Evolutionary conservation across 2,113 vertebrate genomes (phyloP).

Genomic region (Phylloscopus whistleri): DNA sequence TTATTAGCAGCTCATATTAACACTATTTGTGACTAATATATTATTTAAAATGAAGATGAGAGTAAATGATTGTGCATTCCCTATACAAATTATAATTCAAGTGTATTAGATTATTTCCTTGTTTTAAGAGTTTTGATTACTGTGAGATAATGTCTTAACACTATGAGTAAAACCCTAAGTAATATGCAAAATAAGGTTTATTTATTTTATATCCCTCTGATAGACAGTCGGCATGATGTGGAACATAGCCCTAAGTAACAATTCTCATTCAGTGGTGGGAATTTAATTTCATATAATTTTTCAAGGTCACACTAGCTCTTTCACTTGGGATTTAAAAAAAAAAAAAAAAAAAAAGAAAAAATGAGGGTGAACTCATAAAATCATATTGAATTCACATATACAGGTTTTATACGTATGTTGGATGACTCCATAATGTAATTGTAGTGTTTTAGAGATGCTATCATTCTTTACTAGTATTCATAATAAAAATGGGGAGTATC

Average conservation of each 20-base stretch:
- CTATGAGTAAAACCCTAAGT: not conserved
- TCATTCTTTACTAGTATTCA: not conserved
- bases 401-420: not conserved
- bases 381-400: not conserved
- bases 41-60: not conserved
- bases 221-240: not conserved
- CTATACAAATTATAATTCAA: not conserved
- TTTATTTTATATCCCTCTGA: not conserved
- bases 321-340: not conserved
- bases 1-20: not conserved
- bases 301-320: not conserved
- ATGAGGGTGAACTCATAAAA: not conserved
- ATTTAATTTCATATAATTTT: not conserved
- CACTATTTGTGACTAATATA: not conserved
- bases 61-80: not conserved
- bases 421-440: not conserved
- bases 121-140: not conserved
- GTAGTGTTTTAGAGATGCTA: not conserved
- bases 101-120: not conserved
- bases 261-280: not conserved
- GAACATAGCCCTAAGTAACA: not conserved
- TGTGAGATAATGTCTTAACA: not conserved
- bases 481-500: not conserved
- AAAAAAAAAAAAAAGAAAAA: not conserved
- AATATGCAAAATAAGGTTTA: not conserved